Evolutionary conservation across 2,113 vertebrate genomes (phyloP), one percentile per base, ranked within the genome.

Genomic region (Etheostoma cragini): DNA sequence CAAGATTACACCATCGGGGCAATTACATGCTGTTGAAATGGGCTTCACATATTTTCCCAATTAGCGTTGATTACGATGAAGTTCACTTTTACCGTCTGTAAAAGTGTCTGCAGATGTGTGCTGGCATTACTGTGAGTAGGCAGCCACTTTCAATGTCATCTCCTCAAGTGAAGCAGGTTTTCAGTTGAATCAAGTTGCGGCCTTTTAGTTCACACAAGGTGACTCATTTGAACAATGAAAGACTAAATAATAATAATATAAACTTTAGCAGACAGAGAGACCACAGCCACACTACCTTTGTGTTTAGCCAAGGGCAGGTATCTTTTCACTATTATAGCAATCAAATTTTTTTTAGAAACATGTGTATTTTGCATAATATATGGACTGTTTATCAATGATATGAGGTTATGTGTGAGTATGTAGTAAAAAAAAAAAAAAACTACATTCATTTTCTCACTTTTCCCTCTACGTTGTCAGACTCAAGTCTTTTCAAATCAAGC

Each of bases 41-140:
- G 69, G 21, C 38, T 68, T 71, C 45, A 76, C 33, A 33, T 76
- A n/a, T 79, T 76, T 60, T 46, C 22, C 24, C 62, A n/a, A 78
- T 70, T 38, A 56, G 53, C 8, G 1, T 22, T 65, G n/a, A 76
- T 84, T 65, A 42, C 13, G 1, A 11, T 24, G 57, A 56, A 54
- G 62, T 69, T 66, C 30, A 63, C 46, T 58, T 72, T 45, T n/a
- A 7, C 67, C 60, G 24, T 65, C 33, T 54, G 65, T 33, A 24
- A 24, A 46, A 46, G 61, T 21, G 45, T 26, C 47, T 42, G 26
- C n/a, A 38, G 53, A 30, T 38, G 33, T 2, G 5, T 45, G 61
- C 26, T n/a, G 22, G 8, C 21, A 24, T 73, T 26, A 8, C 13
- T 54, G 16, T 35, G 38, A n/a, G 38, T 12, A 8, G 62, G 19